phyloP scores from a whole-genome alignment of 2,113 vertebrate species.

The crab-eating macaque (Macaca fascicularis) region T2T-MFA8v1.1 NC_088380.1:73937001-73937500 shows the following conservation, averaged over 20 bases:
- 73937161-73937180: constrained; percentile 91
- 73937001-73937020: neutral
- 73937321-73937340: constrained; percentile 95
- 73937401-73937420: neutral
- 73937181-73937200: constrained; percentile 91
- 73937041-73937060: neutral
- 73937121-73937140: neutral
- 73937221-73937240: constrained; percentile 96
- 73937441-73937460: neutral
- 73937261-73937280: constrained; percentile 90
- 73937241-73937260: constrained; percentile 96
- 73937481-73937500: neutral
- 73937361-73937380: constrained; percentile 48
- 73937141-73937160: constrained; percentile 86
- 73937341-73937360: constrained; percentile 90
- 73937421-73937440: neutral
- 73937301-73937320: constrained; percentile 92
- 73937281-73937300: constrained; percentile 92
- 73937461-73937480: neutral
- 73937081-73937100: constrained; percentile 25
- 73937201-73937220: constrained; percentile 90
- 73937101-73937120: constrained; percentile 30
- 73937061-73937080: constrained; percentile 35
- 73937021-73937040: constrained; percentile 3
- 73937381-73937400: neutral